Evolutionary conservation across 2,113 vertebrate genomes (phyloP), one percentile per base, ranked within the genome.

Genomic region (Neogale vison): DNA sequence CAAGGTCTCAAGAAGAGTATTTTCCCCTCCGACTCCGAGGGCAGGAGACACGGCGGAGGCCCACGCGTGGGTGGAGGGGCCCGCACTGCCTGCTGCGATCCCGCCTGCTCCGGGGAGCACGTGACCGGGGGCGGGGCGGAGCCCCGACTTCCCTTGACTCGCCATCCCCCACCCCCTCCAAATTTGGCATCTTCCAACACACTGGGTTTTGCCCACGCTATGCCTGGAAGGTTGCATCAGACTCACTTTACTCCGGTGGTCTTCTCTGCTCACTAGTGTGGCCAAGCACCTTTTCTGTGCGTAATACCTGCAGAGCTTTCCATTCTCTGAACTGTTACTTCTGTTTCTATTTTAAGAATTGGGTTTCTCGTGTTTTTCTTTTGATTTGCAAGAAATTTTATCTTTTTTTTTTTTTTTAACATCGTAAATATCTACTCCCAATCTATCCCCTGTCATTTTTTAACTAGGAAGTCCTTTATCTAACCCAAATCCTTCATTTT

Each of bases 11-110:
- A 1, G 3, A 4, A n/a, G 12, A 10, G 17, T 10, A 1, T 1
- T 29, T 24, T 7, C 36, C 15, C 34, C 1, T 7, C 42, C 1
- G 9, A 52, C 9, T 34, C 24, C 1, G 2, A 5, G 24, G 24
- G 13, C 29, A 0, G 29, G 50, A 86, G 24, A 34, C 9, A 8
- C 36, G 4, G 8, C 8, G 0, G 0, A 6, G 26, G 1, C 15
- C 0, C 6, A 2, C 0, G 80, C 15, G 65, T 65, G 72, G 80
- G 93, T 26, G 85, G 63, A 39, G n/a, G 7, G 14, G 10, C 11
- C 12, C 9, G 24, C 26, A 20, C 50, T 5, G 52, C 18, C 8
- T 1, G 1, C 4, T 1, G 2, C 10, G 9, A 10, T 12, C 36
- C 14, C 2, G 17, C 6, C 2, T 3, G 24, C 23, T 4, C 34